Evolutionary conservation across 2,888 invertebrate species (phyloP).

Genomic region (Sinohyriopsis cumingii): DNA sequence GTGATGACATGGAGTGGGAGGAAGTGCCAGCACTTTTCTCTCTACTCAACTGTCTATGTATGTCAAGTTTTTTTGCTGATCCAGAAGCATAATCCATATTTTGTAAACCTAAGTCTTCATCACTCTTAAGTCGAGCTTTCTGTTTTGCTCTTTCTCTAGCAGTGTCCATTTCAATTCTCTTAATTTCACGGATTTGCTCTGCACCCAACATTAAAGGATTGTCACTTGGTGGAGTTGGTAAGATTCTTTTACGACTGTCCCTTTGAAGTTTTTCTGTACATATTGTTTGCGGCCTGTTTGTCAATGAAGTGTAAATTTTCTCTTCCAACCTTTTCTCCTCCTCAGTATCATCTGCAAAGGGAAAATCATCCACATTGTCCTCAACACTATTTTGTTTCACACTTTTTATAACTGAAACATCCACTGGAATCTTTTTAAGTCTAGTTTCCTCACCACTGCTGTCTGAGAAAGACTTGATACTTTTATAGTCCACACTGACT

Average conservation of each 20-base stretch:
- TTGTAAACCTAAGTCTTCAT: slow-evolving; percentile 79
- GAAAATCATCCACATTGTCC: slow-evolving; percentile 56
- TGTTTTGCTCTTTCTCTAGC: slow-evolving; percentile 76
- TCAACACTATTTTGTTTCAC: slow-evolving; percentile 39
- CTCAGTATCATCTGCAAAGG: slow-evolving; percentile 65
- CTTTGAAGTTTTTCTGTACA: slow-evolving; percentile 21
- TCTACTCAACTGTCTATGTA: neutral
- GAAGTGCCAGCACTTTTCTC: slow-evolving; percentile 6
- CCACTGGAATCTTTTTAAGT: slow-evolving; percentile 59
- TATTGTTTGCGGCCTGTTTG: slow-evolving; percentile 39
- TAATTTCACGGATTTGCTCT: slow-evolving; percentile 51
- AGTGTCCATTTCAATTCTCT: slow-evolving; percentile 51
- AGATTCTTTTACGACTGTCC: slow-evolving; percentile 50
- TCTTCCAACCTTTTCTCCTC: slow-evolving; percentile 43
- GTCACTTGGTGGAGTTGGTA: slow-evolving; percentile 47
- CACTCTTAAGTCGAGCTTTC: slow-evolving; percentile 80
- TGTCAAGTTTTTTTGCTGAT: slow-evolving; percentile 14
- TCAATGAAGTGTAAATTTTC: slow-evolving; percentile 60
- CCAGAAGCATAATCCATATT: slow-evolving; percentile 29
- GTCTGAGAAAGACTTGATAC: slow-evolving; percentile 36
- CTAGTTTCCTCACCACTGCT: slow-evolving; percentile 38
- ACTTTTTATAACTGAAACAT: slow-evolving; percentile 41
- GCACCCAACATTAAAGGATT: slow-evolving; percentile 72
- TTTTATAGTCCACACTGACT: slow-evolving; percentile 53
- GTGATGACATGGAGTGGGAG: slow-evolving; percentile 14